Evolutionary conservation across 2,113 vertebrate genomes (phyloP).

Genomic region (Tylochromis polylepis): DNA sequence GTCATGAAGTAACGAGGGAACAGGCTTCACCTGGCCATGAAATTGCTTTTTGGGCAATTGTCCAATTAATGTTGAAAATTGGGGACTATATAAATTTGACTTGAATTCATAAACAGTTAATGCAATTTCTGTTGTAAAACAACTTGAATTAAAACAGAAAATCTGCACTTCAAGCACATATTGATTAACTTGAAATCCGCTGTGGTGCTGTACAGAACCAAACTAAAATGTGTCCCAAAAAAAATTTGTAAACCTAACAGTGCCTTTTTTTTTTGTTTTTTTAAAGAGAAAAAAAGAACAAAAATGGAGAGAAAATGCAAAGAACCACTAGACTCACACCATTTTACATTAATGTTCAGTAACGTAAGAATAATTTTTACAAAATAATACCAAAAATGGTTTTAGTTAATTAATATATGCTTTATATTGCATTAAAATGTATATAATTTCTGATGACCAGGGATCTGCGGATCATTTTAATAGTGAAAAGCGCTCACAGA

Average conservation of each 20-base stretch:
- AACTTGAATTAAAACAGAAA: neutral
- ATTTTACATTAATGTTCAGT: neutral
- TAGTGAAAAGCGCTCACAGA: neutral
- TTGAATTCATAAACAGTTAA: neutral
- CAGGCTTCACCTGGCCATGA: neutral
- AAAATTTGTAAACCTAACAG: too few species aligned
- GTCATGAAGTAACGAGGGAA: neutral
- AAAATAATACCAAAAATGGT: neutral
- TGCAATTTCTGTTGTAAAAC: neutral
- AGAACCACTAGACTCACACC: too few species aligned
- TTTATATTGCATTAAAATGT: neutral
- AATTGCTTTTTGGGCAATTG: neutral
- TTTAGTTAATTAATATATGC: neutral
- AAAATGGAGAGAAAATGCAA: too few species aligned
- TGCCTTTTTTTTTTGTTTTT: too few species aligned
- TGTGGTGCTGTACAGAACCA: too few species aligned
- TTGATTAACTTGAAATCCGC: neutral
- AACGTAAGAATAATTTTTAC: neutral
- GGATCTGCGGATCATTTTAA: neutral
- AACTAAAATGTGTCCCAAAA: too few species aligned
- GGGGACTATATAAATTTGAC: neutral
- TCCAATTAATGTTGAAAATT: neutral
- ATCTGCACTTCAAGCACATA: neutral
- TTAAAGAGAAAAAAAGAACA: neutral
- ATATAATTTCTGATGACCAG: neutral